Base-by-base conservation (phyloP, 2,797 vertebrate species). In the Cygnus olor region DNA sequence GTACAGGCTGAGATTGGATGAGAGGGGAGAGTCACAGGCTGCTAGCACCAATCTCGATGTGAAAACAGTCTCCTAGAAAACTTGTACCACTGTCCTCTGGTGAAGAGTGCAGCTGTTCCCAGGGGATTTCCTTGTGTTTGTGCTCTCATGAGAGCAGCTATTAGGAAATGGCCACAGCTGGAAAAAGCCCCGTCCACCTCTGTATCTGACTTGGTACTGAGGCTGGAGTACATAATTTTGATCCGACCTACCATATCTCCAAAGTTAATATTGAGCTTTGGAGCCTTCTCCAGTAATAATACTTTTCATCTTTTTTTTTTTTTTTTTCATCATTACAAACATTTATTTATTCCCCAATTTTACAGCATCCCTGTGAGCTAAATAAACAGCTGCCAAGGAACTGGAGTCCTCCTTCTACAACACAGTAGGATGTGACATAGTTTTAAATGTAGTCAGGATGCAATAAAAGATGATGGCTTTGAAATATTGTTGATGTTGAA, bases 401-500 rank as follows among this genome's bases (percentile, higher is more conserved):
- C 28, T 22, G 49, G 63, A 69, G 84, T 61, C 11, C n/a, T 93
- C 34, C 49, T 73, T 85, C 56, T 79, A 80, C 95, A 79, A 57
- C 5, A 27, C 61, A 74, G 73, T 64, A 58, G 60, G 77, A 51
- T 79, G 17, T 90, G 57, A 45, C 36, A 57, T 40, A 42, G 64
- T 71, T 93, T 74, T 44, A 40, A 71, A 1, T 58, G 38, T 36
- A 66, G 53, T 86, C 69, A 80, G 54, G 22, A 47, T 77, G 49
- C 28, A 88, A 10, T 69, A 47, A 88, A 90, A 69, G 17, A 47
- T 71, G 36, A 64, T 87, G 22, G 71, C 78, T 96, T 96, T 70
- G 84, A 95, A 96, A 86, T 96, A 73, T 18, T 90, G 54, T 65
- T 88, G 64, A 53, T 84, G 71, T 85, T 56, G 24, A 93, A 77